Conservation (phyloP, 2,888 invertebrate genomes). For the Thalpophila matura region DNA sequence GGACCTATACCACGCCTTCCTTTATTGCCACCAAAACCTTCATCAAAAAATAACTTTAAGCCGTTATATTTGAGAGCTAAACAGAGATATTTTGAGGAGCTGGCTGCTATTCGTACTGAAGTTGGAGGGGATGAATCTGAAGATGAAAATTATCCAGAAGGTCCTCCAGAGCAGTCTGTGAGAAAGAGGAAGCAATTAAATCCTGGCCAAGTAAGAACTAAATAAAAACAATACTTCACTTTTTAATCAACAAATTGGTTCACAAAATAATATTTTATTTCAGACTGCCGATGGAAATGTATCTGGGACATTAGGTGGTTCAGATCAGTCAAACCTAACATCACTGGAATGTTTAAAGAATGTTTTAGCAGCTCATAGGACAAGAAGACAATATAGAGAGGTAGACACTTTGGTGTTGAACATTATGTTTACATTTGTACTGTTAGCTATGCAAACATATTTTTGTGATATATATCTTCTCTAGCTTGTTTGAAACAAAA, state of each 20-base stretch:
- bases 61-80: constrained; percentile 90
- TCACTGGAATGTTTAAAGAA: constrained; percentile 93
- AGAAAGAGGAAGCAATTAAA: constrained; percentile 89
- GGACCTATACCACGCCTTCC: constrained; percentile 89
- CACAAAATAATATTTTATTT: constrained; percentile 53
- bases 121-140: constrained; percentile 94
- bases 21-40: constrained; percentile 77
- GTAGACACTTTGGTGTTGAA: constrained; percentile 76
- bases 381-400: constrained; percentile 93
- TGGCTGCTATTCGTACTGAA: constrained; percentile 92
- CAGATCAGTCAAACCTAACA: constrained; percentile 79
- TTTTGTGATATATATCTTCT: background rate
- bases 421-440: constrained; percentile 23
- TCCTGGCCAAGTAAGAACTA: constrained; percentile 49
- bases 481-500: constrained; percentile 4
- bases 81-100: constrained; percentile 92
- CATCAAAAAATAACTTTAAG: constrained; percentile 82
- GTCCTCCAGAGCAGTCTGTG: constrained; percentile 91
- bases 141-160: constrained; percentile 95
- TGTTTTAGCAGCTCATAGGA: constrained; percentile 93
- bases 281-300: constrained; percentile 81
- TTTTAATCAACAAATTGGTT: background rate
- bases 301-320: constrained; percentile 81
- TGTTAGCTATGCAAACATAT: constrained; percentile 24
- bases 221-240: background rate